Evolutionary conservation across 2,113 vertebrate species (phyloP), one percentile per base, ranked within the genome.

Genomic region (Myodes glareolus): DNA sequence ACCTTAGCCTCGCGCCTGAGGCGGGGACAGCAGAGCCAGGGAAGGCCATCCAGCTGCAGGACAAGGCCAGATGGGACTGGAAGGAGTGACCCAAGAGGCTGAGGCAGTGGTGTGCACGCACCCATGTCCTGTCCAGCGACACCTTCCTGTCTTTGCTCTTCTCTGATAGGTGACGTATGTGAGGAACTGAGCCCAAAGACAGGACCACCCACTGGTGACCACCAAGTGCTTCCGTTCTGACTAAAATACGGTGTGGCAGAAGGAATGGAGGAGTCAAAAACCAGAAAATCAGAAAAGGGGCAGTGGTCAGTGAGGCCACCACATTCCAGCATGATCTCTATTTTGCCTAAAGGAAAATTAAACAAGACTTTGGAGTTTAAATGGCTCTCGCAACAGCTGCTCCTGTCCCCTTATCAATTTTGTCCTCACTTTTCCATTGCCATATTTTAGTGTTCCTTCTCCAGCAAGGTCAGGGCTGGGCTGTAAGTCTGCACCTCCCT

Each of bases 141-240:
- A 21, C 39, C n/a, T 94, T 52, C 65, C 11, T 27, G 31, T 9
- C 52, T 81, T 52, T 81, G 75, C 42, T 88, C 75, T 72, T 78
- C 80, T 92, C 61, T 72, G 80, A 84, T 80, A 94, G 80, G 61
- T 58, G 90, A 90, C 61, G 50, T 3, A 16, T 50, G 52, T 61
- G 86, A 82, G 19, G 25, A 45, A 85, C 29, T 7, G 31, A 61
- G 67, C 50, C 61, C 47, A n/a, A 19, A 39, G 21, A 33, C 67
- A 39, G 33, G 65, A 23, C 45, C 45, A 36, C 45, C 81, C 58
- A 55, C 31, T 42, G 5, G 10, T 65, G n/a, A 58, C 42, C 68
- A 86, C 76, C 72, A 47, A 81, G 52, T 13, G 12, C 50, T 39
- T 23, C 25, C 33, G 29, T 27, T 90, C 52, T 33, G 36, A 75